Base-by-base conservation (phyloP, 1,140 invertebrate genomes). In the Telenomus remus region DNA sequence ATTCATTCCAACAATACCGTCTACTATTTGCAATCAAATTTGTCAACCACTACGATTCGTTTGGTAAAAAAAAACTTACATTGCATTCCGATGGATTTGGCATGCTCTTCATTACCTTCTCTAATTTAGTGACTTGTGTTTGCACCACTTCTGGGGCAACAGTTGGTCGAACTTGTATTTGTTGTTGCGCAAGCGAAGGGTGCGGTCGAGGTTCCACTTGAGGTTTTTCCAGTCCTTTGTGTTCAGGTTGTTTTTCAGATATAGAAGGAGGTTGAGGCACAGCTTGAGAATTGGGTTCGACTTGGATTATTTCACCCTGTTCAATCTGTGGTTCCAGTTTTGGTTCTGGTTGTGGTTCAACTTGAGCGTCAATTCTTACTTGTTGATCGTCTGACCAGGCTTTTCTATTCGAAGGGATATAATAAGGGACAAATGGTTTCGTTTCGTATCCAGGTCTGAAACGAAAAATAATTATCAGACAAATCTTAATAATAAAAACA, bases 371-470 rank as follows among this genome's bases (percentile, higher is more conserved):
- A 27, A 76, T 51, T 35, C 61, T 61, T 0, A 49, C 7, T 13
- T 60, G 46, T 11, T 65, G 81, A 56, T 59, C 69, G 14, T 78
- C 80, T 35, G 70, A 74, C 84, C 85, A 86, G 16, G 15, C 16
- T 46, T 74, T 76, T 11, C 81, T 83, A 61, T 82, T 83, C 6
- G 80, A n/a, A 9, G 63, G 74, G 14, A 81, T 60, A 48, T 83
- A 86, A 61, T 85, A 85, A 6, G 84, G 71, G 0, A 72, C 71
- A 42, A 80, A 85, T 0, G 80, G 66, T 56, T 80, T 79, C 13
- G 75, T 81, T 6, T 78, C 49, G 27, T 84, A 86, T 8, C 48
- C n/a, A 16, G 9, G 9, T 27, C 59, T 37, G 78, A 16, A 34
- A 57, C 57, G 34, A 46, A 11, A 53, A 33, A 0, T 19, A 37